Evolutionary conservation across 2,888 invertebrate genomes (phyloP).

Genomic region (Diploptera punctata): DNA sequence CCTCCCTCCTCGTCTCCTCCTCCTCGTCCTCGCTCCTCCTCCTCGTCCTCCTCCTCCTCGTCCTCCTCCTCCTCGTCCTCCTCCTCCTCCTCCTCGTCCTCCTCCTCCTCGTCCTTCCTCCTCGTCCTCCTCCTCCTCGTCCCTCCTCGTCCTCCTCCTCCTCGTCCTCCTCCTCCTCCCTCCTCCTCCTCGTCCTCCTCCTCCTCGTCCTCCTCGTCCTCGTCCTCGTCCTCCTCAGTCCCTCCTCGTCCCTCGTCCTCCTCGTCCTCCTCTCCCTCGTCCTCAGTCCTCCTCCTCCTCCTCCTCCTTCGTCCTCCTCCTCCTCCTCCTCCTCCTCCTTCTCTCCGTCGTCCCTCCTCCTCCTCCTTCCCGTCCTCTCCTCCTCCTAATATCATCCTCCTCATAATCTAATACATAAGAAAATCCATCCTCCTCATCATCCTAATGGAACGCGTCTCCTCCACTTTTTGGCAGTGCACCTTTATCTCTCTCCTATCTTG

Average conservation of each 20-base stretch:
- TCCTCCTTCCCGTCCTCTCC: neutral
- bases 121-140: too few species aligned
- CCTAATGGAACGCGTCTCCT: too few species aligned
- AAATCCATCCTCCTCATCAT: too few species aligned
- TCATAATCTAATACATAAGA: too few species aligned
- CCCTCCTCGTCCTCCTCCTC: neutral
- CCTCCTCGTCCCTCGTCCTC: neutral
- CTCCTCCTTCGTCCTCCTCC: neutral
- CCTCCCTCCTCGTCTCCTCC: neutral
- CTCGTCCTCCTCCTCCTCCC: neutral
- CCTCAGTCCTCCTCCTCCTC: neutral
- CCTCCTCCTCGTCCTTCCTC: too few species aligned
- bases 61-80: too few species aligned
- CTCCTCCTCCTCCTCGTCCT: too few species aligned
- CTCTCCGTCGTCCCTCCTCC: neutral
- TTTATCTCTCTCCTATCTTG: too few species aligned
- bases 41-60: too few species aligned
- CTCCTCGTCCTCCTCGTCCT: neutral
- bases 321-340: neutral
- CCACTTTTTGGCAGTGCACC: too few species aligned
- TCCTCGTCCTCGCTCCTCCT: neutral
- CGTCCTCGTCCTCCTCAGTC: neutral
- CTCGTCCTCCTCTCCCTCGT: neutral
- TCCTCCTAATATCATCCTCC: neutral
- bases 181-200: neutral